These are phyloP conservation scores for Sinotaia quadrata DNA, from an alignment of 2,888 invertebrate species.

Conservation along the genomic window DNA sequence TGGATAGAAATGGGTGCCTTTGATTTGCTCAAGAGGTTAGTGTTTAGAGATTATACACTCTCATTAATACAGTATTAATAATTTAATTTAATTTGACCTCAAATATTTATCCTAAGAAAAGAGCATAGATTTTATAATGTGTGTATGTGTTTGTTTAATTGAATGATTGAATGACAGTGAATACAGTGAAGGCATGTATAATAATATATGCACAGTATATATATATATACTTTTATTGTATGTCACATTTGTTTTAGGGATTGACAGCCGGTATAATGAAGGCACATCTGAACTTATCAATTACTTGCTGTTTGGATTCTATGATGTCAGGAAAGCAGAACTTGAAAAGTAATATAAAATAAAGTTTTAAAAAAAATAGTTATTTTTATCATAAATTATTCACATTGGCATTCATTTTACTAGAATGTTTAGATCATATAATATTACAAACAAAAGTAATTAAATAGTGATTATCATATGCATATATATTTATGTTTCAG, in stretches of 20 bases:
- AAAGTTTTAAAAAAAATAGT: not conserved
- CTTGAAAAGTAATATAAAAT: constrained; percentile 59
- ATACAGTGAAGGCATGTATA: no score
- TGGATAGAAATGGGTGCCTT: no score
- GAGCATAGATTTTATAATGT: not conserved
- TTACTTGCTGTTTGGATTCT: constrained; percentile 69
- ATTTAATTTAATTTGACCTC: no score
- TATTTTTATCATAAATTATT: no score
- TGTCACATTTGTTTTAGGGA: constrained; percentile 54
- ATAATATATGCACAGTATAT: not conserved
- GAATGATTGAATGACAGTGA: not conserved
- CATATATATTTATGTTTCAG: no score
- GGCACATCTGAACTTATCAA: constrained; percentile 65
- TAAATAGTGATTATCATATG: no score
- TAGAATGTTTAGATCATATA: no score
- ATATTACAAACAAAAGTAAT: no score
- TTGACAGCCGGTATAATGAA: constrained; percentile 69
- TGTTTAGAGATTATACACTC: no score
- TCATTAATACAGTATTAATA: no score
- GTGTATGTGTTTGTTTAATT: not conserved
- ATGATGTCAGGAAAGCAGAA: constrained; percentile 60
- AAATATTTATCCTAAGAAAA: not conserved
- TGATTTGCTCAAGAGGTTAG: no score
- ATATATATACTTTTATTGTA: not conserved
- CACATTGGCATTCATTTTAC: no score